Base-by-base conservation (phyloP, 92 coral and sea anemone species). In the Galaxea fascicularis region DNA sequence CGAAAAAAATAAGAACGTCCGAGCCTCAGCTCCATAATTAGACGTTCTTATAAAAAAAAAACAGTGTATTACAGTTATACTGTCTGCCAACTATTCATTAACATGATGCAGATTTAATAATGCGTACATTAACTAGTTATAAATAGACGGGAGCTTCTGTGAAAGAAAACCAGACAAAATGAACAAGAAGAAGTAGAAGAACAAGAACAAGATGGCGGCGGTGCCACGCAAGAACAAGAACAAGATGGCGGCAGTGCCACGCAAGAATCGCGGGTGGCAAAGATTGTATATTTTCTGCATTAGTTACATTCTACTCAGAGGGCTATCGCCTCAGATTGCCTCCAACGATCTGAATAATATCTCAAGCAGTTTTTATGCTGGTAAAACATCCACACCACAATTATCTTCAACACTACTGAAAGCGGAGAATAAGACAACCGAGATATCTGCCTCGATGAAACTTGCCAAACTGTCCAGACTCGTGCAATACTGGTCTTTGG, bases 401-500 rank as follows among this genome's bases (percentile, higher is more conserved):
- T 70, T 54, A 75, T 46, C 80, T 46, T 51, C 62, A 76, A 28
- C 82, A 47, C 68, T 75, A 47, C 59, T 44, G 29, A 51, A 46
- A 75, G 45, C 65, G 51, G 51, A 46, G 41, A 53, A 60, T 22
- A 49, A 25, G 80, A 75, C 80, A 75, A 75, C 80, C 58, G 65
- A 25, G 20, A 52, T 75, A 25, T 70, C 75, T 71, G 62, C 62
- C 62, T 12, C 62, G 70, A 59, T 76, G 54, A 85, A 75, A 39
- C 24, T 76, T n/a, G 59, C 70, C 41, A 88, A 82, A 82, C 29
- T 65, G 17, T 35, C 73, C 68, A 73, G 35, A 58, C 30, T 82
- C 8, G 47, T 82, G 8, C 91, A 82, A 59, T 82, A 74, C 53
- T 66, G 79, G 35, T 88, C 83, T 35, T 47, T 88, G 64, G 88